Conservation (phyloP, 2,113 vertebrate species). For the Syrmaticus mikado region DNA sequence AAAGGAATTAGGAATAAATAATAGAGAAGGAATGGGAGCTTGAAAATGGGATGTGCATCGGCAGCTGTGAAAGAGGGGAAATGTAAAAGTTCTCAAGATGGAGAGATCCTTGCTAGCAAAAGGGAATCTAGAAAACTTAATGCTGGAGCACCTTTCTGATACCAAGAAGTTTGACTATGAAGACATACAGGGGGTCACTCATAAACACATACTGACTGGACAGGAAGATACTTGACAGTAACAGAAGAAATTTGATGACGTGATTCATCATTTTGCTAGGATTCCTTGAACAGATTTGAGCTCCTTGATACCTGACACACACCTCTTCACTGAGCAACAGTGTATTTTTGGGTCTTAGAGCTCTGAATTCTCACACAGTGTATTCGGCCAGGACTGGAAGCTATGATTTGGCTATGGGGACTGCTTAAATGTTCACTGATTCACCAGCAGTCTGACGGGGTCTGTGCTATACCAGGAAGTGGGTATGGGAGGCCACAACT, state of each 20-base stretch:
- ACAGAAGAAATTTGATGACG: background rate
- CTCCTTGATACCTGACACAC: background rate
- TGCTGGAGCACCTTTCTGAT: background rate
- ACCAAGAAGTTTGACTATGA: background rate
- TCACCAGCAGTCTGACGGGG: background rate
- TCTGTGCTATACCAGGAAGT: background rate
- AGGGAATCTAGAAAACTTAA: background rate
- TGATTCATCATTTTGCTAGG: background rate
- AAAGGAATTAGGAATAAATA: background rate
- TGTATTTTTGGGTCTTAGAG: background rate
- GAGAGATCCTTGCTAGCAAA: background rate
- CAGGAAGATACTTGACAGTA: background rate
- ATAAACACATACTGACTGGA: background rate
- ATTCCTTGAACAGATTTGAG: background rate
- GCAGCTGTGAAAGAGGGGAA: background rate
- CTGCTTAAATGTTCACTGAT: background rate
- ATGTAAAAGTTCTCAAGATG: background rate
- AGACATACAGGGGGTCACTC: background rate
- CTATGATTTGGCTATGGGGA: background rate
- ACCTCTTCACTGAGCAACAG: background rate
- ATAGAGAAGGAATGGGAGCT: background rate
- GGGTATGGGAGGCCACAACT: background rate
- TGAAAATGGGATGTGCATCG: background rate
- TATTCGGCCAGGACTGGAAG: background rate
- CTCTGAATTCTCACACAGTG: background rate